A percentile compares a stretch with the other conserved stretches of the same genome.
phyloP scores from a whole-genome alignment of 2,797 vertebrate species.

The Smutsia temminckii region DNA sequence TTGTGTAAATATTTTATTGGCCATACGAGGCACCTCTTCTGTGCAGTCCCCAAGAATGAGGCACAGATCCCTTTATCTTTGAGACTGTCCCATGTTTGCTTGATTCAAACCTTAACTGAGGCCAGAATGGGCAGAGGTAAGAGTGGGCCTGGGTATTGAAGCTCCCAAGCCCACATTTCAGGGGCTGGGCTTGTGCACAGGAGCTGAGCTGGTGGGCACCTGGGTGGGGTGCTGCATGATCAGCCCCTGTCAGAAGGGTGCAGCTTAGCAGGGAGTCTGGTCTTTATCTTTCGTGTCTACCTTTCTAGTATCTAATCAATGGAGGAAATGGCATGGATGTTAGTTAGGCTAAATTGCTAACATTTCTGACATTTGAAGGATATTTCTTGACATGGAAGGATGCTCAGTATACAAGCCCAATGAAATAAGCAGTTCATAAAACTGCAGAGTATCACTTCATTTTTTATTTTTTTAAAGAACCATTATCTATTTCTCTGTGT shows the following conservation, averaged over 20 bases:
- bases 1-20: fast-evolving
- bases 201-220: not conserved
- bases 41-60: not conserved
- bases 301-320: not conserved
- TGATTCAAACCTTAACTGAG: not conserved
- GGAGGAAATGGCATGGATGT: not conserved
- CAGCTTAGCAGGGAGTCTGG: not conserved
- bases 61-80: not conserved
- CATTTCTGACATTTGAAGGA: not conserved
- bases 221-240: fast-evolving
- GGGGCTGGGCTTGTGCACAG: not conserved
- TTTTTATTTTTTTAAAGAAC: not conserved
- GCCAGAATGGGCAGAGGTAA: not conserved
- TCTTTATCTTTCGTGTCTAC: not conserved
- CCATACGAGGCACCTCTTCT: not conserved
- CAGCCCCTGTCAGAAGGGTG: not conserved
- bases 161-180: not conserved
- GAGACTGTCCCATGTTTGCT: not conserved
- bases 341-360: not conserved
- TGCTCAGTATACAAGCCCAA: not conserved
- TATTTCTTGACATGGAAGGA: not conserved
- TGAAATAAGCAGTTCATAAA: not conserved
- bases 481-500: not conserved
- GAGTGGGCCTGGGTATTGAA: not conserved
- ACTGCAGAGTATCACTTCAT: not conserved